Conservation (phyloP, 2,888 invertebrate species). For the Ischnura elegans region DNA sequence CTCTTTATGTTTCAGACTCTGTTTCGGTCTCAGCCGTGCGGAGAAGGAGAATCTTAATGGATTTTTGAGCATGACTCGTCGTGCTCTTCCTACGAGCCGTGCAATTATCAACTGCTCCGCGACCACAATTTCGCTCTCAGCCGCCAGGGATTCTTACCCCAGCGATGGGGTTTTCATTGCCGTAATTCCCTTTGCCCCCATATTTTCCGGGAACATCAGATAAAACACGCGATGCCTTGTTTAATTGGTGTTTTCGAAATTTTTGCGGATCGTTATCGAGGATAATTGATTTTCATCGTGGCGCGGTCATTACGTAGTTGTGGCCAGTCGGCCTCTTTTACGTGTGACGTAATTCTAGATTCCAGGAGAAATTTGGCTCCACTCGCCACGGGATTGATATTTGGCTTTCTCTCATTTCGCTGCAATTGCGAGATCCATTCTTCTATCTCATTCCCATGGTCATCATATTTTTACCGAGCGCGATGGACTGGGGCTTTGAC, state of each 20-base stretch:
- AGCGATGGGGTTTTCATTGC: background rate
- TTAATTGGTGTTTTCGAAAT: background rate
- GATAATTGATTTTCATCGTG: background rate
- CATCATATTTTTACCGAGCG: background rate
- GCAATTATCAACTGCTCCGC: background rate
- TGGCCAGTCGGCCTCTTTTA: background rate
- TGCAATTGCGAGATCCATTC: background rate
- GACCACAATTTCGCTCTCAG: background rate
- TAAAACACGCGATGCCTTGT: background rate
- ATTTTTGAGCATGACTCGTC: background rate
- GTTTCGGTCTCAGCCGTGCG: background rate
- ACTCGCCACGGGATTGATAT: background rate
- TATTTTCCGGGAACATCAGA: background rate
- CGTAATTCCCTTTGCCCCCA: background rate
- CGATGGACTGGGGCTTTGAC: background rate
- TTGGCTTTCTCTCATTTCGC: background rate
- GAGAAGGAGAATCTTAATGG: background rate
- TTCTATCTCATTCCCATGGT: background rate
- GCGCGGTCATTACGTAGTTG: background rate
- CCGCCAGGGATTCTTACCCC: background rate
- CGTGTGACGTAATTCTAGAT: background rate
- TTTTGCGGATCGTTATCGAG: slow-evolving; percentile 7
- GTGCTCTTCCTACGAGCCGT: background rate
- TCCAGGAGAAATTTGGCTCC: background rate
- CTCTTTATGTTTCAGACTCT: background rate